phyloP scores from a whole-genome alignment of 2,113 vertebrate species.

The Asarcornis scutulata region DNA sequence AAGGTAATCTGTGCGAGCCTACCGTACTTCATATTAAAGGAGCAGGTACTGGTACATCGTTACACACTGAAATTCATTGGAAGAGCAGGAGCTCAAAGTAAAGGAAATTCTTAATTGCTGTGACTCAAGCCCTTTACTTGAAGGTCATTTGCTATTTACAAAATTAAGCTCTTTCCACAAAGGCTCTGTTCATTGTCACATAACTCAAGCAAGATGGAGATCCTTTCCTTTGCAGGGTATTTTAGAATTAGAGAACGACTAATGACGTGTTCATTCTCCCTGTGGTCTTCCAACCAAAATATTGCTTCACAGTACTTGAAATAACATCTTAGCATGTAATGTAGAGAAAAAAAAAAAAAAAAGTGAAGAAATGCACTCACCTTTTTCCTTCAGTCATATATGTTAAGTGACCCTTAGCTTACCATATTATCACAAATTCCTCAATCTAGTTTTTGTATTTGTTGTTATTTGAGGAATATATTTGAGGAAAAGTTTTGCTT shows the following conservation, averaged over 20 bases:
- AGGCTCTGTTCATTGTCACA: not conserved
- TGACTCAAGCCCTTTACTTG: not conserved
- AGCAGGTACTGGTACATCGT: not conserved
- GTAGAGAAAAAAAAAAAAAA: not conserved
- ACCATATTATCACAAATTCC: not conserved
- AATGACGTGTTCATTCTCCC: not conserved
- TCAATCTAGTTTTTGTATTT: not conserved
- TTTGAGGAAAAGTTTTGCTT: not conserved
- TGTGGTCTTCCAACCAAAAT: not conserved
- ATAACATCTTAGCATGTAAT: not conserved
- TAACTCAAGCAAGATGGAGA: not conserved
- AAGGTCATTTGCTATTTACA: not conserved
- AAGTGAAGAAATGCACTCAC: not conserved
- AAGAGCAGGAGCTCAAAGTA: not conserved
- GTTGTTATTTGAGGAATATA: not conserved
- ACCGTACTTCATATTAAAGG: not conserved
- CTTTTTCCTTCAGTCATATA: not conserved
- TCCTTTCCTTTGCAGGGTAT: not conserved
- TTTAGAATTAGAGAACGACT: not conserved
- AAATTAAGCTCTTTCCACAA: not conserved
- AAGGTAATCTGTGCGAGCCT: not conserved
- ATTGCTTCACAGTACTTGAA: not conserved
- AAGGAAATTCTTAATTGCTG: not conserved
- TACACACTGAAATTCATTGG: not conserved
- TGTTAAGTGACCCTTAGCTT: not conserved